Evolutionary conservation across 2,888 invertebrate genomes (phyloP), one percentile per base, ranked within the genome.

Genomic region (Zaprionus obscuricornis): DNA sequence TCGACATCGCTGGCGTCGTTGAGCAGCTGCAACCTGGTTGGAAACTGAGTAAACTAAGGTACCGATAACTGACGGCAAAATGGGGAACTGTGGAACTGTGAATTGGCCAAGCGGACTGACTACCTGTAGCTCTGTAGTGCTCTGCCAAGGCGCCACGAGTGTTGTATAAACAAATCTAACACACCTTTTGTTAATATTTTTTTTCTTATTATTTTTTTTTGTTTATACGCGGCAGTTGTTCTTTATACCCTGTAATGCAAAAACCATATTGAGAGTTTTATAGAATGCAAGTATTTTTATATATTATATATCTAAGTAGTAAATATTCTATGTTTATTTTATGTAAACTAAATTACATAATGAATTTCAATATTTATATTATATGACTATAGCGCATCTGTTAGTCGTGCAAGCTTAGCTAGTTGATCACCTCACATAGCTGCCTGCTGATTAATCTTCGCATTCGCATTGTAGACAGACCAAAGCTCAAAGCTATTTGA

Each of bases 91-190:
- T n/a, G 3, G 6, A 10, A 29, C 3, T 29, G 59, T n/a, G 43
- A 54, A 46, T 29, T 54, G 42, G 36, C 33, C 31, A 54, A 13
- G 29, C 34, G 22, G 7, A 7, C 34, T 36, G 60, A 46, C 78
- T 81, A 82, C 76, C 76, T 77, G 82, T 82, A 60, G 66, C 58
- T 66, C 36, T 56, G 34, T 31, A 13, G 45, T 31, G 63, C 42
- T 34, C 13, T 40, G 27, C 17, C 45, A 34, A 51, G 82, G 78
- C 78, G 76, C 76, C 76, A 86, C 81, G 74, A 84, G 73, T 78
- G 56, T 74, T 68, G 64, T 72, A 59, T 55, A 75, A 78, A 74
- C 62, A 69, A 74, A 54, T 58, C 60, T 56, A 63, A 63, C 60
- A 74, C 63, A 64, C 55, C 74, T 57, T 63, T 66, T 60, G 46